Percentiles rank a stretch among this genome's conserved stretches.
These are phyloP conservation scores for Liodrosophila aerea DNA, from an alignment of 2,888 invertebrate genomes.

Conservation along the genomic window DNA sequence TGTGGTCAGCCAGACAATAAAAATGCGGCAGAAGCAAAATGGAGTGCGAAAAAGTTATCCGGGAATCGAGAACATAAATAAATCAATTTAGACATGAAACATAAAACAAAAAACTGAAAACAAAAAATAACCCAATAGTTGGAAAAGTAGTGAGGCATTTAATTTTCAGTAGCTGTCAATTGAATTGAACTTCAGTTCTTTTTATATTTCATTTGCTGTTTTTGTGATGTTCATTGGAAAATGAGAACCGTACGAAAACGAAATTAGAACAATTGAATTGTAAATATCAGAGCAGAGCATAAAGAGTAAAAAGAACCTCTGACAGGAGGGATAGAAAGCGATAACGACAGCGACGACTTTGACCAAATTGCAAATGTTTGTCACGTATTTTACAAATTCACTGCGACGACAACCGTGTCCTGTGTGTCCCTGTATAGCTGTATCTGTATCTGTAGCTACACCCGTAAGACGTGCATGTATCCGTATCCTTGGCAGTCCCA, in stretches of 20 bases:
- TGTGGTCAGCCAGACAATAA: slow-evolving; percentile 67
- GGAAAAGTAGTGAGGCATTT: slow-evolving; percentile 51
- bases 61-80: slow-evolving; percentile 47
- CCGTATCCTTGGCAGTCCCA: slow-evolving; percentile 22
- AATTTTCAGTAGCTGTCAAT: slow-evolving; percentile 68
- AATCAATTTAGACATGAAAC: slow-evolving; percentile 67
- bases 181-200: slow-evolving; percentile 64
- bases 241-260: slow-evolving; percentile 46
- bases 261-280: slow-evolving; percentile 78
- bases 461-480: slow-evolving; percentile 53
- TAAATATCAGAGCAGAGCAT: slow-evolving; percentile 58
- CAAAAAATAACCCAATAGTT: slow-evolving; percentile 22
- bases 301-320: slow-evolving; percentile 27
- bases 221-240: slow-evolving; percentile 22
- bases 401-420: slow-evolving; percentile 64
- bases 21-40: slow-evolving; percentile 39
- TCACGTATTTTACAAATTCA: slow-evolving; percentile 78
- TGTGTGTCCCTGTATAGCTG: slow-evolving; percentile 27
- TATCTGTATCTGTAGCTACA: slow-evolving; percentile 19
- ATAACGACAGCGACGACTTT: slow-evolving; percentile 42
- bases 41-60: slow-evolving; percentile 22
- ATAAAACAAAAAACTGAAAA: slow-evolving; percentile 30
- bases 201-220: neutral
- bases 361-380: slow-evolving; percentile 69
- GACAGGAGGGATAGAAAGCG: slow-evolving; percentile 7